Conservation (phyloP, 1,140 invertebrate genomes). For the Tetramorium alpestre region DNA sequence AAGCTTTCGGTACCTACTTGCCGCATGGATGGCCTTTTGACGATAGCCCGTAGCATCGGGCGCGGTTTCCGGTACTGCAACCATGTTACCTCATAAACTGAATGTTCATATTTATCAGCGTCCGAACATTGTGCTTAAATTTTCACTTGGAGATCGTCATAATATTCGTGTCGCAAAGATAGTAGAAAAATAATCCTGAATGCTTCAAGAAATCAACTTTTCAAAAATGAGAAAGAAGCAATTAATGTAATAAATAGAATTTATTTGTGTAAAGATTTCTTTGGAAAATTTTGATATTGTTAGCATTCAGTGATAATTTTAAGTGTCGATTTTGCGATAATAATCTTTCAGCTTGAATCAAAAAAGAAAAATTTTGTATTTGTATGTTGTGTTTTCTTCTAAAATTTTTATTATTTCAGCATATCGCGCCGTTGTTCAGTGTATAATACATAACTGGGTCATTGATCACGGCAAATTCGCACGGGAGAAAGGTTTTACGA, state of each 20-base stretch:
- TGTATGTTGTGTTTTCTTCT: not conserved
- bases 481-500: constrained; percentile 59
- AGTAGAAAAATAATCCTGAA: not conserved
- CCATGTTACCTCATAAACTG: constrained; percentile 3
- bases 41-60: constrained; percentile 50
- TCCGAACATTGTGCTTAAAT: not conserved
- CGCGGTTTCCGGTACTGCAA: constrained; percentile 39
- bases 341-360: not conserved
- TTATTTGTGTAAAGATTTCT: not conserved
- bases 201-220: not conserved
- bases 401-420: constrained; percentile 48
- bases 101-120: not conserved
- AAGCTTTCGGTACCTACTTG: constrained; percentile 45
- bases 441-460: constrained; percentile 67
- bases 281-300: not conserved
- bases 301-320: not conserved
- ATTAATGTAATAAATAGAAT: not conserved
- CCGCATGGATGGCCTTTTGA: constrained; percentile 49
- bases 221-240: not conserved
- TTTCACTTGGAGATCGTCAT: not conserved
- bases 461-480: constrained; percentile 64
- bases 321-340: not conserved
- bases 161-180: not conserved
- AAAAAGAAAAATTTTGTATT: not conserved
- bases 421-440: constrained; percentile 8